A percentile compares a stretch with the other conserved stretches of the same genome.
phyloP scores from a whole-genome alignment of 2,888 invertebrate genomes.

The Saturnia japonica region DNA sequence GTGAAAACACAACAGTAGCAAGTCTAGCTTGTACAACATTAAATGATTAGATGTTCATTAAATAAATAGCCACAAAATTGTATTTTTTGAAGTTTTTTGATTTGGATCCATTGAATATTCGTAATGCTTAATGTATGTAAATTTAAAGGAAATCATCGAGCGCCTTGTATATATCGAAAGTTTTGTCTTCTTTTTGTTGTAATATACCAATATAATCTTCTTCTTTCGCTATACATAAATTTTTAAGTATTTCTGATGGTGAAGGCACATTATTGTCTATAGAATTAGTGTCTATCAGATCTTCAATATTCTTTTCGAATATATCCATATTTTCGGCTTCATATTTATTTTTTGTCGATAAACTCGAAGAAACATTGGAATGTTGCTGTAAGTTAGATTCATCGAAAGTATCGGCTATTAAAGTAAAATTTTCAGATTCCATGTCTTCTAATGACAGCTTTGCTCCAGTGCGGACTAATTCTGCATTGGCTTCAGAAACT shows the following conservation, averaged over 20 bases:
- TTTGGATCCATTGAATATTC: not conserved
- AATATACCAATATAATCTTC: slow-evolving; percentile 50
- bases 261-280: slow-evolving; percentile 80
- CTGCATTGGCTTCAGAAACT: slow-evolving; percentile 69
- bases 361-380: not conserved
- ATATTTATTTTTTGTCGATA: slow-evolving; percentile 38
- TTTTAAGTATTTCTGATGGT: slow-evolving; percentile 85
- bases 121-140: not conserved
- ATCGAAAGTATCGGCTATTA: slow-evolving; percentile 56
- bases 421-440: slow-evolving; percentile 70
- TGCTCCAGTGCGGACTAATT: slow-evolving; percentile 71
- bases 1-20: no score
- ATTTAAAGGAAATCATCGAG: slow-evolving; percentile 48
- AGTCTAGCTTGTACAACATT: no score
- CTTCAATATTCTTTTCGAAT: slow-evolving; percentile 65
- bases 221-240: slow-evolving; percentile 81
- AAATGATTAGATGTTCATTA: no score
- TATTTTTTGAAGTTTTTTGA: no score
- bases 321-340: slow-evolving; percentile 33
- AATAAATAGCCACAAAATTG: no score
- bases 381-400: slow-evolving; percentile 26
- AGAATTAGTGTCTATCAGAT: slow-evolving; percentile 57
- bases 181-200: slow-evolving; percentile 38
- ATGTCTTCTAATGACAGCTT: slow-evolving; percentile 75
- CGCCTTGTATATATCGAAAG: slow-evolving; percentile 44